These are phyloP conservation scores for Chaunax sp. DNA, from an alignment of 2,797 vertebrate genomes.

Conservation along the genomic window DNA sequence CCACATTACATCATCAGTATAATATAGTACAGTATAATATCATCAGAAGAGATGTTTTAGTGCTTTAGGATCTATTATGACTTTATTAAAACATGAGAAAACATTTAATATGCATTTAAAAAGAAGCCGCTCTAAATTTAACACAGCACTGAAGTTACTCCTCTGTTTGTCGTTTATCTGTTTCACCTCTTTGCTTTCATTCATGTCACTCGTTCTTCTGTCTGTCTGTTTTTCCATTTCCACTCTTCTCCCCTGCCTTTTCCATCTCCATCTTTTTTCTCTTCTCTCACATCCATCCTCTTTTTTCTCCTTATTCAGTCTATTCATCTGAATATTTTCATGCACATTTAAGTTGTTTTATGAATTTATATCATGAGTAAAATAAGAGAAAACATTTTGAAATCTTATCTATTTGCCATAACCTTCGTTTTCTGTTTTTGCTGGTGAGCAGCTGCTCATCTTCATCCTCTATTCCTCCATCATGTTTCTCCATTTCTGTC, in stretches of 20 bases:
- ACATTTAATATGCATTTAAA: no score
- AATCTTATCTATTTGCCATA: background rate
- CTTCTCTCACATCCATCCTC: conserved; percentile 15
- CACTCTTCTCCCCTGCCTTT: background rate
- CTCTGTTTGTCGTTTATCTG: background rate
- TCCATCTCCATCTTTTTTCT: conserved; percentile 1
- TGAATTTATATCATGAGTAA: background rate
- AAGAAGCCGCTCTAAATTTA: no score
- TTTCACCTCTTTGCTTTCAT: conserved; percentile 7
- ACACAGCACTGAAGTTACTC: background rate
- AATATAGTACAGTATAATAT: no score
- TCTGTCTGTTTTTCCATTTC: conserved; percentile 5
- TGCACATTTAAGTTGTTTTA: background rate
- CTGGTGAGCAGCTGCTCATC: background rate
- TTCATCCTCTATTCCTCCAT: conserved; percentile 1
- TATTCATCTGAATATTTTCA: background rate
- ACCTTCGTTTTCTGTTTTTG: background rate
- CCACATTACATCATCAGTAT: no score
- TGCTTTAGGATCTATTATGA: no score
- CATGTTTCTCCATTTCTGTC: conserved; percentile 38
- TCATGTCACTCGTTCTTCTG: conserved; percentile 22
- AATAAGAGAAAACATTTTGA: background rate
- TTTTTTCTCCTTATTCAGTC: background rate
- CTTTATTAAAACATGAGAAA: no score
- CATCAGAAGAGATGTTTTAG: no score